These are phyloP conservation scores for Nicator chloris DNA, from an alignment of 2,113 vertebrate genomes.

Conservation along the genomic window DNA sequence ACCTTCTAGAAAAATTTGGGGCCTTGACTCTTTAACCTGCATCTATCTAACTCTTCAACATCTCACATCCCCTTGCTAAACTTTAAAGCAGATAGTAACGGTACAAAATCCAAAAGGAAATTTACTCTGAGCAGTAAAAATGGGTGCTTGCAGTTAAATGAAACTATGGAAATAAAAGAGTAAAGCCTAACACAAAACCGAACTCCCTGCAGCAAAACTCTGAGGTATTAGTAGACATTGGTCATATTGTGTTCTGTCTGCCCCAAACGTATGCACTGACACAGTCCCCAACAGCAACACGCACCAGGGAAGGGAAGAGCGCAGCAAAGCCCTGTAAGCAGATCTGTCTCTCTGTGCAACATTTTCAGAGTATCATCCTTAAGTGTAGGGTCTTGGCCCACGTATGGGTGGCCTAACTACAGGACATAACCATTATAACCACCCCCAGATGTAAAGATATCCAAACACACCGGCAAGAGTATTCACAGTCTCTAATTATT, in stretches of 20 bases:
- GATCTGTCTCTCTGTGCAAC: neutral
- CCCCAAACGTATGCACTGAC: neutral
- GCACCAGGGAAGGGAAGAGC: neutral
- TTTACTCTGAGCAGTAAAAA: neutral
- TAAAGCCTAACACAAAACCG: neutral
- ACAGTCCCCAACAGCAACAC: neutral
- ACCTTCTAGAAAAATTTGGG: neutral
- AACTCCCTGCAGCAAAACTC: neutral
- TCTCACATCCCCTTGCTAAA: neutral
- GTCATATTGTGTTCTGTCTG: neutral
- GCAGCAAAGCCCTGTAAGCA: neutral
- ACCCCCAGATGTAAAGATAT: neutral
- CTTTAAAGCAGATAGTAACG: neutral
- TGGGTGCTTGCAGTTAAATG: neutral
- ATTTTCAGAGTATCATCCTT: neutral
- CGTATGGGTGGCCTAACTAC: neutral
- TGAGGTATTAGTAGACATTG: neutral
- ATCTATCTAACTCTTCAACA: too few species aligned
- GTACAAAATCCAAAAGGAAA: neutral
- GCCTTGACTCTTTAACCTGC: neutral
- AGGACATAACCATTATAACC: neutral
- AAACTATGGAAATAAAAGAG: neutral
- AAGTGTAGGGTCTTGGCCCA: neutral
- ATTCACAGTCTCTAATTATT: neutral
- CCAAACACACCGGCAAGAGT: neutral